Evolutionary conservation across 2,888 invertebrate genomes (phyloP).

Genomic region (Polydrusus cervinus): DNA sequence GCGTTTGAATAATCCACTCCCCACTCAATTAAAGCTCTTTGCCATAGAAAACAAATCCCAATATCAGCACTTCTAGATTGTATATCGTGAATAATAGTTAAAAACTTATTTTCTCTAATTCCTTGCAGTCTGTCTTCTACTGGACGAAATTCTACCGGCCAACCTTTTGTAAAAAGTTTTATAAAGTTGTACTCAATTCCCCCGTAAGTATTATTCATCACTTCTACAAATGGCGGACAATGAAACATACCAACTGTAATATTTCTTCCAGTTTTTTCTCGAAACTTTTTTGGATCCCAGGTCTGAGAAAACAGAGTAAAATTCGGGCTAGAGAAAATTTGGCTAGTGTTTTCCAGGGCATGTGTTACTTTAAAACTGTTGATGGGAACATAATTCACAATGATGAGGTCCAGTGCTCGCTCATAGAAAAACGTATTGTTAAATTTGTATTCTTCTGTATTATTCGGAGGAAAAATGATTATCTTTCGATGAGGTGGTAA

Average conservation of each 20-base stretch:
- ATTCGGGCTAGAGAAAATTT: constrained; percentile 17
- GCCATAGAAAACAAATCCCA: constrained; percentile 53
- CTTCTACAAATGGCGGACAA: constrained; percentile 50
- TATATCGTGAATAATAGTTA: constrained; percentile 35
- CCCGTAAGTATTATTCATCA: not conserved
- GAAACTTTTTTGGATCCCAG: constrained; percentile 47
- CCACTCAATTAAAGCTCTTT: constrained; percentile 46
- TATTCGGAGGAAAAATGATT: constrained; percentile 15
- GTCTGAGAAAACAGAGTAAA: constrained; percentile 13
- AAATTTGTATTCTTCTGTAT: not conserved
- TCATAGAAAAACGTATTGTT: constrained; percentile 18
- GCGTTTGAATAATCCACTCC: constrained; percentile 39
- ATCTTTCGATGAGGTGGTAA: constrained; percentile 34
- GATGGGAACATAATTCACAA: not conserved
- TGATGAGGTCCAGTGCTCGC: not conserved
- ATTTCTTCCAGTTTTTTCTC: constrained; percentile 38
- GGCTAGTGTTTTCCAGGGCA: constrained; percentile 27
- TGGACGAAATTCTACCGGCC: constrained; percentile 43
- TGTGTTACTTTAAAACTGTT: not conserved
- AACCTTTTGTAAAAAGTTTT: constrained; percentile 29
- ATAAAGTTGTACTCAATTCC: constrained; percentile 49
- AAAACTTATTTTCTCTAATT: constrained; percentile 43
- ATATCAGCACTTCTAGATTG: constrained; percentile 37
- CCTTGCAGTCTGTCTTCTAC: constrained; percentile 23
- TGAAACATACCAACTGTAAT: constrained; percentile 47